These are phyloP conservation scores for Salticus scenicus DNA, from an alignment of 2,888 invertebrate genomes.

Conservation along the genomic window DNA sequence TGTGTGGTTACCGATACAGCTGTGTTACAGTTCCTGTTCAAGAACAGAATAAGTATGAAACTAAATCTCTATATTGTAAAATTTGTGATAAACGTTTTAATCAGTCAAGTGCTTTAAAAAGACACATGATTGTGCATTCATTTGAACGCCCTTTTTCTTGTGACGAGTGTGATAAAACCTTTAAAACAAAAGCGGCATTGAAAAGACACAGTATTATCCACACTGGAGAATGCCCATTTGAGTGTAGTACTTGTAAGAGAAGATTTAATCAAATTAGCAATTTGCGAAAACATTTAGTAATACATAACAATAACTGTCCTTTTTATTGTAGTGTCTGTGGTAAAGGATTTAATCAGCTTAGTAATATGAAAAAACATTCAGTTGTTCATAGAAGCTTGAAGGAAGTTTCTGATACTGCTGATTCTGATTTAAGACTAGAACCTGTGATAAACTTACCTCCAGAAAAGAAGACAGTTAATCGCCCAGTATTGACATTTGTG, in stretches of 20 bases:
- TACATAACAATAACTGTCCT: slow-evolving; percentile 63
- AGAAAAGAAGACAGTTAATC: slow-evolving; percentile 20
- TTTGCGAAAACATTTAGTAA: slow-evolving; percentile 61
- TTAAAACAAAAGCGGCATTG: slow-evolving; percentile 57
- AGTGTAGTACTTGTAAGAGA: slow-evolving; percentile 62
- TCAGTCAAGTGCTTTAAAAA: slow-evolving; percentile 39
- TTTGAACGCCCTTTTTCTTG: slow-evolving; percentile 52
- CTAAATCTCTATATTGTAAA: slow-evolving; percentile 36
- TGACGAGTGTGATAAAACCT: slow-evolving; percentile 48
- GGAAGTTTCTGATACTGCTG: not conserved
- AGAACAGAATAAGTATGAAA: slow-evolving; percentile 20
- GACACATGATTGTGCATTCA: slow-evolving; percentile 52
- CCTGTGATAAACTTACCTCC: slow-evolving; percentile 9
- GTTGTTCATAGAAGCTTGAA: slow-evolving; percentile 39
- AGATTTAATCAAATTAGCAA: slow-evolving; percentile 65
- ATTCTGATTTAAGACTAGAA: not conserved
- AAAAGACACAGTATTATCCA: slow-evolving; percentile 61
- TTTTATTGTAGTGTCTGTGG: slow-evolving; percentile 58
- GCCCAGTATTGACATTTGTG: slow-evolving; percentile 55
- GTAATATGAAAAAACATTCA: slow-evolving; percentile 60
- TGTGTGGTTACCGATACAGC: slow-evolving; percentile 56
- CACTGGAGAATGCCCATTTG: slow-evolving; percentile 61
- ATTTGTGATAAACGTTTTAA: slow-evolving; percentile 53
- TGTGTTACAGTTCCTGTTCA: slow-evolving; percentile 15
- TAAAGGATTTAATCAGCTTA: slow-evolving; percentile 65